Evolutionary conservation across 2,113 vertebrate genomes (phyloP).

Genomic region (Monopterus albus): DNA sequence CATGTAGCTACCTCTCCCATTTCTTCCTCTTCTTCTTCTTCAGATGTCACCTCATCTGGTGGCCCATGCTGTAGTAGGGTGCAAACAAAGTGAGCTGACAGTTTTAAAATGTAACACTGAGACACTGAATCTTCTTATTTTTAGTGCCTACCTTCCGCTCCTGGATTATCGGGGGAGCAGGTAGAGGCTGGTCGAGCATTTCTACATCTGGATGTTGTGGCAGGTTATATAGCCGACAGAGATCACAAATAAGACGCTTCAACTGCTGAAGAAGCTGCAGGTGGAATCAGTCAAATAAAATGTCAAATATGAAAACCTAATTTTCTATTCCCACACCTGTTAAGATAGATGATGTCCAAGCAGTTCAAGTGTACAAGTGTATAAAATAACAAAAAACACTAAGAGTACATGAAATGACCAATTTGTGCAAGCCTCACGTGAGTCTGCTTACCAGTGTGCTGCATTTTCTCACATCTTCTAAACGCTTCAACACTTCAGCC

Average conservation of each 20-base stretch:
- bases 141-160: conserved; percentile 72
- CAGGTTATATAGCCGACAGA: conserved; percentile 97
- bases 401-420: neutral
- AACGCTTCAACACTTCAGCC: conserved; percentile 93
- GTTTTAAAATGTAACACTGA: neutral
- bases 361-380: no score
- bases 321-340: no score
- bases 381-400: neutral
- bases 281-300: neutral
- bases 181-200: conserved; percentile 96
- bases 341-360: no score
- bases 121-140: neutral
- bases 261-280: conserved; percentile 93
- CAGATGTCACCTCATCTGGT: conserved; percentile 93
- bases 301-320: neutral
- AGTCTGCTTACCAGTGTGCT: conserved; percentile 89
- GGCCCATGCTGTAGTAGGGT: conserved; percentile 71
- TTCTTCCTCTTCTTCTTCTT: conserved; percentile 96
- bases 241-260: conserved; percentile 95
- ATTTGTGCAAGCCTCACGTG: neutral
- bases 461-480: conserved; percentile 95
- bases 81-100: neutral
- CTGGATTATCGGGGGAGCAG: conserved; percentile 88
- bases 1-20: conserved; percentile 89
- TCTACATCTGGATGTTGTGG: conserved; percentile 97